These are phyloP conservation scores for Alaudala cheleensis DNA, from an alignment of 2,113 vertebrate genomes.

Conservation along the genomic window DNA sequence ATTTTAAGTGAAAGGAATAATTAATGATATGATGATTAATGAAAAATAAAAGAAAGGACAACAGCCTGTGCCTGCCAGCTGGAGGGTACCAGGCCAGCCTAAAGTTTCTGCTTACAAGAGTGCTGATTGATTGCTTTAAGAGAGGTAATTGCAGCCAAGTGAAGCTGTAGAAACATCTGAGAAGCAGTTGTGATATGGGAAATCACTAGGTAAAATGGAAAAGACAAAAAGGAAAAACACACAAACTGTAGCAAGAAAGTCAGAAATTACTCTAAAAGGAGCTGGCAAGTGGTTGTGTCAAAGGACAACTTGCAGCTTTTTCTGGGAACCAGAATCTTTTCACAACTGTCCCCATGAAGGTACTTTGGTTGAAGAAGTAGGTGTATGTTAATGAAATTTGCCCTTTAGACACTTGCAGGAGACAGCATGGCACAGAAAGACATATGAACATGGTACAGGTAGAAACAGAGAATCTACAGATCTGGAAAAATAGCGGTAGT, in stretches of 20 bases:
- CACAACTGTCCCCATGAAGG: not conserved
- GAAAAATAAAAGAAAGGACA: not conserved
- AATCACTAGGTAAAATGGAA: not conserved
- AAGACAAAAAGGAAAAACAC: not conserved
- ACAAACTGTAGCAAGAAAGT: not conserved
- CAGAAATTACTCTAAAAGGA: not conserved
- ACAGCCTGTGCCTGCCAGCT: not conserved
- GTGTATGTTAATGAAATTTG: not conserved
- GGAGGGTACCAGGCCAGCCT: not conserved
- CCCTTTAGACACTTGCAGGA: not conserved
- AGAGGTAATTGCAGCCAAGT: not conserved
- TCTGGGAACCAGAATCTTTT: not conserved
- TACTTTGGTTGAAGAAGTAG: not conserved
- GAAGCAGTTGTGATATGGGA: not conserved
- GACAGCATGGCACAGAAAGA: not conserved
- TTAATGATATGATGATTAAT: not conserved
- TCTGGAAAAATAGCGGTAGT: not conserved
- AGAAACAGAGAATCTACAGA: not conserved
- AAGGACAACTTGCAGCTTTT: not conserved
- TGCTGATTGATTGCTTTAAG: not conserved
- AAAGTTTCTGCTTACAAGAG: not conserved
- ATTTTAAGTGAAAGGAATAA: not conserved
- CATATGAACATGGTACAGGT: not conserved
- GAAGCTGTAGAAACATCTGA: not conserved
- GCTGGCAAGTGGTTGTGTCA: fast-evolving